phyloP scores from a whole-genome alignment of 2,113 vertebrate species.

The Onychostoma macrolepis region DNA sequence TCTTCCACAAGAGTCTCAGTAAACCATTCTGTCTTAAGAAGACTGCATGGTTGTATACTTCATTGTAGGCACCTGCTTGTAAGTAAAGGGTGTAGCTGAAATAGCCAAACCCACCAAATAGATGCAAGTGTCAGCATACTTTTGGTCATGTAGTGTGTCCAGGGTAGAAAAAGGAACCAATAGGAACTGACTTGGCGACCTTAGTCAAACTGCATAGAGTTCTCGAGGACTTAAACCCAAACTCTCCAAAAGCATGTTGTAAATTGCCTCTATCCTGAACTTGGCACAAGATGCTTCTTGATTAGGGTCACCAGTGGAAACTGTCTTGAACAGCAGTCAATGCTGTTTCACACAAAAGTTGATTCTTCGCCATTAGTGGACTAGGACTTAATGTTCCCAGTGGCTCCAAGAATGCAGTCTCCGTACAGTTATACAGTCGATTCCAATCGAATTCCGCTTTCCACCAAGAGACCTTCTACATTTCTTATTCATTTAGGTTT shows the following conservation, averaged over 20 bases:
- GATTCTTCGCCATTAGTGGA: constrained; percentile 42
- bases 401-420: constrained; percentile 53
- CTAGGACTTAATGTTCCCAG: constrained; percentile 36
- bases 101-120: neutral
- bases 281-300: constrained; percentile 68
- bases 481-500: constrained; percentile 42
- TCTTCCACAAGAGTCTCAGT: neutral
- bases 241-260: constrained; percentile 32
- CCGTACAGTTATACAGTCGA: constrained; percentile 44
- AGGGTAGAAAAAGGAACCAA: constrained; percentile 48
- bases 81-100: neutral
- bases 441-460: constrained; percentile 44
- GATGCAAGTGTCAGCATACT: neutral
- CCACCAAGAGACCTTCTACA: constrained; percentile 9
- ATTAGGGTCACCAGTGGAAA: constrained; percentile 46
- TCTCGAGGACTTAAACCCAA: constrained; percentile 42
- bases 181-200: constrained; percentile 39
- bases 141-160: constrained; percentile 28
- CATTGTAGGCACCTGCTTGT: neutral
- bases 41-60: neutral
- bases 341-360: constrained; percentile 45
- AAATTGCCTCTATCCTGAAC: constrained; percentile 40
- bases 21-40: neutral
- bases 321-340: constrained; percentile 34
- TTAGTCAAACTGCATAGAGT: constrained; percentile 46